These are phyloP conservation scores for Chionodraco myersi DNA, from an alignment of 2,113 vertebrate species.

Conservation along the genomic window DNA sequence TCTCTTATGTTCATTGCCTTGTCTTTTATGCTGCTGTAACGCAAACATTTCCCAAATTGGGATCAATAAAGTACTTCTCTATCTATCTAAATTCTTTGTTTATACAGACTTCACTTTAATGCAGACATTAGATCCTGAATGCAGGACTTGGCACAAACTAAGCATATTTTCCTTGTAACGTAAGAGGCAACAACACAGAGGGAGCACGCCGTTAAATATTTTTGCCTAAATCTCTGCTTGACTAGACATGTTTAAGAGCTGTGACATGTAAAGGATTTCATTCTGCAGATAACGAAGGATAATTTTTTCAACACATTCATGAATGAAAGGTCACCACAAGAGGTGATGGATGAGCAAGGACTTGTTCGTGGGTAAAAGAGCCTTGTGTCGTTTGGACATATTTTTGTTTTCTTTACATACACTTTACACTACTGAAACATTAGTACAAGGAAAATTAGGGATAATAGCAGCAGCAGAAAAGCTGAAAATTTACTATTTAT, in stretches of 20 bases:
- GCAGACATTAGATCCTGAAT: neutral
- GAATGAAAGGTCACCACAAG: neutral
- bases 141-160: neutral
- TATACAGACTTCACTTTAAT: neutral
- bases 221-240: constrained; percentile 27
- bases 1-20: no score
- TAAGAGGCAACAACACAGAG: neutral
- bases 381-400: neutral
- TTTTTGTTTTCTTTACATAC: neutral
- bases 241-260: constrained; percentile 29
- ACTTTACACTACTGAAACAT: neutral
- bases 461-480: neutral
- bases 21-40: no score
- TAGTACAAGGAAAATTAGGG: neutral
- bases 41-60: no score
- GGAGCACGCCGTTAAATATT: neutral
- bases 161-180: neutral
- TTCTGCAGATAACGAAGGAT: constrained; percentile 19
- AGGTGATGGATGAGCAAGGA: neutral
- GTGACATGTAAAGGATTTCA: constrained; percentile 25
- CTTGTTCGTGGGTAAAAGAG: neutral
- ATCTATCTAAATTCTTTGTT: neutral
- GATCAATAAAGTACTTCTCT: no score
- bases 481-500: neutral
- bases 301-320: neutral